These are phyloP conservation scores for Mormyrus lacerda DNA, from an alignment of 2,113 vertebrate genomes.

Conservation along the genomic window DNA sequence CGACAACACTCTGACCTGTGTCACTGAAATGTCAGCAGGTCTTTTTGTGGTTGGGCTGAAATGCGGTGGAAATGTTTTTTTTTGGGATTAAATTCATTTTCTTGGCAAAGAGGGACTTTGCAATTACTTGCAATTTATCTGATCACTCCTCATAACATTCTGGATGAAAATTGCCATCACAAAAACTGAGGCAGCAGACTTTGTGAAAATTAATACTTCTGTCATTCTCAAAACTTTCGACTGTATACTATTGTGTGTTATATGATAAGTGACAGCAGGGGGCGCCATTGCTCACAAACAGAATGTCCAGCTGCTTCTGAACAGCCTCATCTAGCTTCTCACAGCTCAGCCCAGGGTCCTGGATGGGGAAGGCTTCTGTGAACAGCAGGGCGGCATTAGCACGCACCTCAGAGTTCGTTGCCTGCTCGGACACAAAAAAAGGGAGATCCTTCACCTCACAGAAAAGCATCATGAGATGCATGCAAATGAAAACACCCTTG, in stretches of 20 bases:
- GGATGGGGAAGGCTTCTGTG: constrained; percentile 82
- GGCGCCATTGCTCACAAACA: constrained; percentile 2
- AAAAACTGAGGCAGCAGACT: too few species aligned
- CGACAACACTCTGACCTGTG: too few species aligned
- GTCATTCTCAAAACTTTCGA: too few species aligned
- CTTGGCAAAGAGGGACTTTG: too few species aligned
- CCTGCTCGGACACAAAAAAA: constrained; percentile 51
- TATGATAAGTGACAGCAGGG: background rate
- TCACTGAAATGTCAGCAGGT: too few species aligned
- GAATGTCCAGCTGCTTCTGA: constrained; percentile 84
- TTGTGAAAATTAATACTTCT: too few species aligned
- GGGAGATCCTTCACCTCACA: background rate
- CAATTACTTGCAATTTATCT: too few species aligned
- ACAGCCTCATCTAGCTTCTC: constrained; percentile 69
- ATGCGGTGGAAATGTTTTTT: too few species aligned
- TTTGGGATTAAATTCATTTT: too few species aligned
- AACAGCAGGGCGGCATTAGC: constrained; percentile 85
- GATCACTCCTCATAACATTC: too few species aligned
- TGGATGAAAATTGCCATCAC: too few species aligned
- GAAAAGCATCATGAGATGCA: background rate
- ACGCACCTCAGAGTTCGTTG: constrained; percentile 80
- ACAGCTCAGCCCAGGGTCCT: constrained; percentile 65
- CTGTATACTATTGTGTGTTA: background rate
- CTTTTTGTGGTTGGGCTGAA: too few species aligned
- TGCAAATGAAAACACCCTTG: background rate